Base-by-base conservation (phyloP, 1,140 invertebrate genomes). In the Mylabris phalerata region DNA sequence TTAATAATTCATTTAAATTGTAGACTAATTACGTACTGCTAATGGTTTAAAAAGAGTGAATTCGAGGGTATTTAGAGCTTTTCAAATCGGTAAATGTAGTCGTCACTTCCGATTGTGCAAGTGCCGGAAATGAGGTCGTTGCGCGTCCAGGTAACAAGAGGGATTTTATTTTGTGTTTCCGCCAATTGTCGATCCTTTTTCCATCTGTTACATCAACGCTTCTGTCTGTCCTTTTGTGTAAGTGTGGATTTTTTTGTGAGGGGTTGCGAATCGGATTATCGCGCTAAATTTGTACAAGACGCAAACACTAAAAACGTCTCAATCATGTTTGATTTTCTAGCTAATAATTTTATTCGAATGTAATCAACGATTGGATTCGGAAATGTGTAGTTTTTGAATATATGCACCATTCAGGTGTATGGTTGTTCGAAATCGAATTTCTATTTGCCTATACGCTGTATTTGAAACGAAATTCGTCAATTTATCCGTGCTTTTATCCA, bases 121-220 rank as follows among this genome's bases (percentile, higher is more conserved):
- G 42, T 55, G 54, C 42, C 56, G 56, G 56, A 58, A 58, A 58
- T 58, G 50, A 58, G 48, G 48, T 58, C 46, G 32, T 32, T 32
- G 51, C 74, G 71, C 55, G 51, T 54, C 42, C 51, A 54, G 51
- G 51, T 54, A 32, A 32, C 32, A 32, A 32, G 32, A 32, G 51
- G 46, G 51, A 46, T 45, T 46, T 25, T 24, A 52, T 52, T n/a
- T 40, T 38, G 25, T 24, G 10, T 11, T 48, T 19, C 46, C 27
- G n/a, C 10, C 19, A 26, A 24, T 25, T 48, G n/a, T 25, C 46
- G 10, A 24, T 48, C 46, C 27, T 25, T 48, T 13, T 11, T 26
- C 10, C 7, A n/a, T 27, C 10, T 10, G 24, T 39, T 27, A 32
- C 26, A 39, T 26, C 24, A 26, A 50, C 48, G 48, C n/a, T 4